These are phyloP conservation scores for Ips typographus DNA, from an alignment of 1,140 invertebrate species.

Conservation along the genomic window DNA sequence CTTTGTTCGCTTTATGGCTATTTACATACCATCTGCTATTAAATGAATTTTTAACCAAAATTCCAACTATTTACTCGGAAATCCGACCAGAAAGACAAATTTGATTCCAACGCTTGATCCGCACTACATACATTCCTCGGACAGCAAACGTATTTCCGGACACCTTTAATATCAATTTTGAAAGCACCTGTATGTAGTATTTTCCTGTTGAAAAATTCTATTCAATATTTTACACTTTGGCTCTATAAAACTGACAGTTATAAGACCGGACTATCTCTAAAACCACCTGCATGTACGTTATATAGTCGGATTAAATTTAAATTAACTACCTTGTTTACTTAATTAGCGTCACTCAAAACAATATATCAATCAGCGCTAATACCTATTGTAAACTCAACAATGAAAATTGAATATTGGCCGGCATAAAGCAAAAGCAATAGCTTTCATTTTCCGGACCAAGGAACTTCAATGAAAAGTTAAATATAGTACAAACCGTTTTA, in stretches of 20 bases:
- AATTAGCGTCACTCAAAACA: slow-evolving; percentile 3
- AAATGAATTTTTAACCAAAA: not conserved
- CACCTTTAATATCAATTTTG: slow-evolving; percentile 9
- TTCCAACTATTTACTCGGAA: too few relatives aligned
- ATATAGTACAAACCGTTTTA: slow-evolving; percentile 1
- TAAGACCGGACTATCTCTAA: not conserved
- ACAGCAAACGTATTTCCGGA: not conserved
- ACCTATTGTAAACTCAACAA: slow-evolving; percentile 8
- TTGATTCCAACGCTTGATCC: too few relatives aligned
- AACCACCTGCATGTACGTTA: not conserved
- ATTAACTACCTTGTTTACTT: not conserved
- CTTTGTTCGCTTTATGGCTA: slow-evolving; percentile 5
- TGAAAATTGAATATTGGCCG: slow-evolving; percentile 10
- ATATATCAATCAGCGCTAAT: slow-evolving; percentile 6
- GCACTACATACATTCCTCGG: not conserved
- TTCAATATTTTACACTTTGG: slow-evolving; percentile 10
- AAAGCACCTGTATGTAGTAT: not conserved
- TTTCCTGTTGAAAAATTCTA: slow-evolving; percentile 1
- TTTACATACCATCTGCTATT: not conserved
- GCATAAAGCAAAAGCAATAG: not conserved
- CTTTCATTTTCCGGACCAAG: slow-evolving; percentile 5
- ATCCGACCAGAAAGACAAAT: too few relatives aligned
- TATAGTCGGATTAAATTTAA: not conserved
- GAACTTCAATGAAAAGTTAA: slow-evolving; percentile 7
- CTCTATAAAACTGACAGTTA: not conserved